Base-by-base conservation (phyloP, 2,797 vertebrate genomes). In the Manis pentadactyla region DNA sequence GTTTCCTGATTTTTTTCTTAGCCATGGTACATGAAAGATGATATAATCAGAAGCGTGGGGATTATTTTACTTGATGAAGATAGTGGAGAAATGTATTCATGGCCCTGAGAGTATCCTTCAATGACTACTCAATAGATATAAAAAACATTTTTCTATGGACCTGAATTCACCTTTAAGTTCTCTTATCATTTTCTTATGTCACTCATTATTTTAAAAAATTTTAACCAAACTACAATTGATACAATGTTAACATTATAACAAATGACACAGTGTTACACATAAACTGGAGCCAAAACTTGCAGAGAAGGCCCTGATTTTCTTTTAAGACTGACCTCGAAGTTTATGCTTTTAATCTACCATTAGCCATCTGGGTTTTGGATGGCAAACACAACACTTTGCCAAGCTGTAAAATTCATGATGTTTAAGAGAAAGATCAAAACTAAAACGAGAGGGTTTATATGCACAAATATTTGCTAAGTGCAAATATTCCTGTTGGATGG, bases 371-470 rank as follows among this genome's bases (percentile, higher is more conserved):
- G 93, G 93, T 96, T 98, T 97, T 95, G 96, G 87, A 97, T 61
- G 63, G 93, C 87, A 97, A 97, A 93, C 55, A 87, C 87, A 90
- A 85, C 94, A 90, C 91, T 98, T 97, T 93, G 95, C 97, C 97
- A 97, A 94, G 91, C 97, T 97, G 74, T 97, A 97, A 97, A 98
- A 97, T 93, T 95, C 77, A 94, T 97, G 73, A 94, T 95, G 95
- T 97, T 96, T 69, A 93, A 97, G 96, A 97, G 96, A 97, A 97
- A 95, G 96, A 97, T 97, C 96, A 97, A 96, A 97, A 95, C 92
- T 96, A 87, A 97, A 95, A 79, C 0, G 1, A 87, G 55, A 97
- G 97, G 96, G 97, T 96, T 96, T 63, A 66, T 98, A 94, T 95
- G 96, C 42, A 92, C 90, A 97, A 82, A 98, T 96, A 91, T 98